phyloP scores from a whole-genome alignment of 2,888 invertebrate species.

The Philereme transversata region DNA sequence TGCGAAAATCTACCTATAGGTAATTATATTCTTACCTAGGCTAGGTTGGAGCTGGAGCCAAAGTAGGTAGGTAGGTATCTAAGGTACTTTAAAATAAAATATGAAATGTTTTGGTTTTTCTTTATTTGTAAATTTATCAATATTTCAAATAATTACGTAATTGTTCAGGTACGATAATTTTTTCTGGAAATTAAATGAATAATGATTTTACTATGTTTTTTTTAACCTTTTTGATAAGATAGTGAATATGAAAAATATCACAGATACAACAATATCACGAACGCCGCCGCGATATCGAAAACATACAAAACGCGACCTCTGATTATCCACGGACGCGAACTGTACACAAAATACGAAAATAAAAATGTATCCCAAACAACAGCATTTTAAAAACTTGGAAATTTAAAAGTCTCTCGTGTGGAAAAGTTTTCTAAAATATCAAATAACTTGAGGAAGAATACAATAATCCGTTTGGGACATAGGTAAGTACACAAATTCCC shows the following conservation, averaged over 20 bases:
- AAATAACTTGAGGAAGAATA: conserved; percentile 35
- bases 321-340: conserved; percentile 65
- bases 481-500: conserved; percentile 33
- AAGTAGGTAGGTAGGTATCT: no score
- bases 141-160: conserved; percentile 34
- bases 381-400: conserved; percentile 66
- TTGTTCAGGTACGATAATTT: conserved; percentile 71
- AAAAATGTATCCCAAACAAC: conserved; percentile 69
- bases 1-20: no score
- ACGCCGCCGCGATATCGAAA: conserved; percentile 57
- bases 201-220: conserved; percentile 69
- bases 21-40: no score
- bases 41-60: no score
- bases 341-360: conserved; percentile 75
- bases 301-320: conserved; percentile 66
- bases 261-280: conserved; percentile 61
- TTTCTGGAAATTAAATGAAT: conserved; percentile 61
- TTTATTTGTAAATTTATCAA: conserved; percentile 77
- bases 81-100: conserved; percentile 42
- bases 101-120: conserved; percentile 53
- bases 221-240: conserved; percentile 57
- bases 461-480: conserved; percentile 5
- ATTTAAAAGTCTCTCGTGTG: conserved; percentile 65
- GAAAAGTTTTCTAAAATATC: conserved; percentile 61
- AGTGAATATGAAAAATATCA: conserved; percentile 65